Percentiles rank a stretch among this genome's conserved stretches.
These are phyloP conservation scores for Pleuronectes platessa DNA, from an alignment of 2,113 vertebrate species.

Conservation along the genomic window DNA sequence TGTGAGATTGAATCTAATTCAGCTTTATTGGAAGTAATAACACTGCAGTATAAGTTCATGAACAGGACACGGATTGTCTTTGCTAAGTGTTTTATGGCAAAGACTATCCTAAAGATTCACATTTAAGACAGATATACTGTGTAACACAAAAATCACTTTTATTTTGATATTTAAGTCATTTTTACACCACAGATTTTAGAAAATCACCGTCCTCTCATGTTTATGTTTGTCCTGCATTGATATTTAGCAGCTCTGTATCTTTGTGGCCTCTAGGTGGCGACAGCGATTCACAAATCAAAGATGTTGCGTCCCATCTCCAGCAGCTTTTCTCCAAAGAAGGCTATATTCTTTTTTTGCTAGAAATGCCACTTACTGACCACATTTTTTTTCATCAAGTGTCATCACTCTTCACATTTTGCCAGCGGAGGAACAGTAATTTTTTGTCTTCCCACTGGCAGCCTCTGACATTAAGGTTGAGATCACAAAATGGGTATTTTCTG, in stretches of 20 bases:
- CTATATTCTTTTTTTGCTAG: too few relatives aligned
- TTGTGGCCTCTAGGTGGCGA: slow-evolving; percentile 64
- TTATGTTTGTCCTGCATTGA: not conserved
- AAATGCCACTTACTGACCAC: not conserved
- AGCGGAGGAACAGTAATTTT: not conserved
- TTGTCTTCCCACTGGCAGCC: not conserved
- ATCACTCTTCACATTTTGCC: not conserved
- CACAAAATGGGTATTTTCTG: not conserved
- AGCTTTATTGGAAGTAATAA: too few relatives aligned
- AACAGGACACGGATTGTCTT: too few relatives aligned
- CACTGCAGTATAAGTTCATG: too few relatives aligned
- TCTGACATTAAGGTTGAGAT: not conserved
- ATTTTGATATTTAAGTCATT: too few relatives aligned
- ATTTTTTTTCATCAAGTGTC: not conserved
- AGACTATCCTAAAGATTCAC: too few relatives aligned
- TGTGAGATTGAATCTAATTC: too few relatives aligned
- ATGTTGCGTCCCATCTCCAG: not conserved
- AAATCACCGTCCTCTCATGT: not conserved
- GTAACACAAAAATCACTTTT: too few relatives aligned
- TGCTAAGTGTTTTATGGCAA: too few relatives aligned
- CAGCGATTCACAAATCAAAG: slow-evolving; percentile 21
- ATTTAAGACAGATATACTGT: too few relatives aligned
- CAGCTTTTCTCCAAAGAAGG: not conserved
- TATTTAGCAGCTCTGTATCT: not conserved
- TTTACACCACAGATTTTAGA: too few relatives aligned